A percentile compares a stretch with the other conserved stretches of the same genome.
phyloP scores from a whole-genome alignment of 2,888 invertebrate species.

The Pachycephus smyrnensis region DNA sequence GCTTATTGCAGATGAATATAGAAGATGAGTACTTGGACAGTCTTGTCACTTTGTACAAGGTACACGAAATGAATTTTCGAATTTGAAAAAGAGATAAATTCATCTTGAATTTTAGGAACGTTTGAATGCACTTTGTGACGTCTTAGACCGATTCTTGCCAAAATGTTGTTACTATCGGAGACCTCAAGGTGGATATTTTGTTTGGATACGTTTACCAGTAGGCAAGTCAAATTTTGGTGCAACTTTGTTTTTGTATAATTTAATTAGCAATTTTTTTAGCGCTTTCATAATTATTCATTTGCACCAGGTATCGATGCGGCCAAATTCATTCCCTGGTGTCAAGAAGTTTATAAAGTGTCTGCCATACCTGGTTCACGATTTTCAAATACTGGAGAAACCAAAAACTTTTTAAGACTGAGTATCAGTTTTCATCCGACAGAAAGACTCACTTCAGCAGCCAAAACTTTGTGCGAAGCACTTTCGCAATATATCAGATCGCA shows the following conservation, averaged over 20 bases:
- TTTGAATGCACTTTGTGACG: slow-evolving; percentile 64
- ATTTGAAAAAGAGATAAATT: too few relatives aligned
- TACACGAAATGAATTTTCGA: slow-evolving; percentile 21
- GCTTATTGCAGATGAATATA: slow-evolving; percentile 69
- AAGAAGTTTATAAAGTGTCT: slow-evolving; percentile 65
- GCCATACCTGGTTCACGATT: slow-evolving; percentile 68
- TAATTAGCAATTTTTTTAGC: background rate
- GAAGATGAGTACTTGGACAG: slow-evolving; percentile 67
- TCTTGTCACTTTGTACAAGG: slow-evolving; percentile 62
- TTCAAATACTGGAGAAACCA: slow-evolving; percentile 57
- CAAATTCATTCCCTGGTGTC: slow-evolving; percentile 65
- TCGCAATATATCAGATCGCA: slow-evolving; percentile 48
- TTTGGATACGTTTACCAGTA: slow-evolving; percentile 72
- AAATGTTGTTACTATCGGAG: slow-evolving; percentile 61
- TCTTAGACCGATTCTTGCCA: slow-evolving; percentile 67
- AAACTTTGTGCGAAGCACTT: slow-evolving; percentile 63
- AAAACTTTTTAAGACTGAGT: slow-evolving; percentile 68
- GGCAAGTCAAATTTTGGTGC: slow-evolving; percentile 32
- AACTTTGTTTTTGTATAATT: background rate
- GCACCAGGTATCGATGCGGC: slow-evolving; percentile 54
- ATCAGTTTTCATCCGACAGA: slow-evolving; percentile 68
- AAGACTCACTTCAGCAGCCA: slow-evolving; percentile 59
- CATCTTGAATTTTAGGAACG: slow-evolving; percentile 56
- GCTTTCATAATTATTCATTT: background rate
- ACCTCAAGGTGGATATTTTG: slow-evolving; percentile 73